Evolutionary conservation across 2,113 vertebrate species (phyloP).

Genomic region (Alethe diademata): DNA sequence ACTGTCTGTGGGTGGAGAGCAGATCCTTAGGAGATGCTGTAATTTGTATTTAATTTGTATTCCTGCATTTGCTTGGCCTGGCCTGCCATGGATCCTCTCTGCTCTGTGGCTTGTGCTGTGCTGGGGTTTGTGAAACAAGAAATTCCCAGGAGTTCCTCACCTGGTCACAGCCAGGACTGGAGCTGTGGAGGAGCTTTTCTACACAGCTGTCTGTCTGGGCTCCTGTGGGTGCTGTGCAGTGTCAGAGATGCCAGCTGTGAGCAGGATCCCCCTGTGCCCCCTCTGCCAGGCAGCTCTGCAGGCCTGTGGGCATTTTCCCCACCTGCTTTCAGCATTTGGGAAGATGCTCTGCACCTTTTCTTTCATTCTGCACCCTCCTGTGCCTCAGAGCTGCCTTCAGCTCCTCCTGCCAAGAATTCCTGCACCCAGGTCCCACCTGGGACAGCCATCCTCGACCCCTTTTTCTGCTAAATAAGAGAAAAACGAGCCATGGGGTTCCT

Average conservation of each 20-base stretch:
- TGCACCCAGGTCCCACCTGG: rapidly evolving
- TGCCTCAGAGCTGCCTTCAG: background rate
- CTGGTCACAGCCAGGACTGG: background rate
- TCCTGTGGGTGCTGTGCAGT: background rate
- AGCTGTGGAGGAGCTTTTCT: rapidly evolving
- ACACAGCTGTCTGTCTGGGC: background rate
- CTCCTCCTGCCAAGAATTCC: background rate
- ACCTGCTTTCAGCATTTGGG: background rate
- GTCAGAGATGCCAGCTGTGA: background rate
- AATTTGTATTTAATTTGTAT: constrained; percentile 52
- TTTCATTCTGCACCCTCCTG: background rate
- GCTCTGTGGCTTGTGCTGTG: rapidly evolving
- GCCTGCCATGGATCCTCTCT: background rate
- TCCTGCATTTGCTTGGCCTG: background rate
- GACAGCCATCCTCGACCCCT: background rate
- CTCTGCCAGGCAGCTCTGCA: background rate
- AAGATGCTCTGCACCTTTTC: background rate
- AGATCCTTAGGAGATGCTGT: background rate
- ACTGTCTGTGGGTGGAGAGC: constrained; percentile 26
- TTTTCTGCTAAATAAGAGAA: background rate
- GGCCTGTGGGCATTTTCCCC: rapidly evolving
- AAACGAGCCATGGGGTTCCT: rapidly evolving
- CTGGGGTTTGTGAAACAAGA: background rate
- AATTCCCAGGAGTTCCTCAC: background rate
- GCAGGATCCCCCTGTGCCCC: background rate